Evolutionary conservation across 1,140 invertebrate genomes (phyloP).

Genomic region (Lordiphosa collinella): DNA sequence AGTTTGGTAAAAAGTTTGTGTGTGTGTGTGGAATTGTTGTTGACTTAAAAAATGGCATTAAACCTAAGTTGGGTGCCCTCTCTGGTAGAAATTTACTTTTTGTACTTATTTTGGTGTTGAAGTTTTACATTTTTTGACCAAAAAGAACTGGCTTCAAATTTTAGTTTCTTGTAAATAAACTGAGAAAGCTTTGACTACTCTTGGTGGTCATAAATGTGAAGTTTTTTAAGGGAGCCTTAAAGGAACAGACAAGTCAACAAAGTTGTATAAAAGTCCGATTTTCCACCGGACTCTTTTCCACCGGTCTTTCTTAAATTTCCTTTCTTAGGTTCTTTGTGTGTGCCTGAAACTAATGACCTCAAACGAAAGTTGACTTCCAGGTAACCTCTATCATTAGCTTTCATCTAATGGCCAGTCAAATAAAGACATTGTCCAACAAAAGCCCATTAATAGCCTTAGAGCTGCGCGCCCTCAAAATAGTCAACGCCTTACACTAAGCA

Average conservation of each 20-base stretch:
- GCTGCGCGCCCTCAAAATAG: conserved; percentile 31
- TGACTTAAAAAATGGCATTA: conserved; percentile 28
- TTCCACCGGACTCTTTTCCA: no score
- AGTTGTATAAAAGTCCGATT: no score
- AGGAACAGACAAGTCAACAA: no score
- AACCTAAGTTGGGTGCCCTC: conserved; percentile 22
- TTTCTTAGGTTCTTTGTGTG: neutral
- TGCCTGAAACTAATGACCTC: conserved; percentile 5
- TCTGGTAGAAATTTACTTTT: conserved; percentile 1
- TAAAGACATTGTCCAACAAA: conserved; percentile 38
- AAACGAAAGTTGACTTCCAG: conserved; percentile 4
- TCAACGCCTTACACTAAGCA: conserved; percentile 59
- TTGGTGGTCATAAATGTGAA: no score
- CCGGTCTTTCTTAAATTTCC: neutral
- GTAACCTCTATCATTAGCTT: conserved; percentile 28
- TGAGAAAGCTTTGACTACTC: no score
- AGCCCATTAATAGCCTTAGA: conserved; percentile 47
- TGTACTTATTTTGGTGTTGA: neutral
- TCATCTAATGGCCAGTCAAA: conserved; percentile 22
- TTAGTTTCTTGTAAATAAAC: no score
- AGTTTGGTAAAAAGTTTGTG: conserved; percentile 30
- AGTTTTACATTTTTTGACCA: neutral
- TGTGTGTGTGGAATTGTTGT: conserved; percentile 21
- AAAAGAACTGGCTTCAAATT: no score
- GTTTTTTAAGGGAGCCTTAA: no score